Evolutionary conservation across 1,140 invertebrate genomes (phyloP).

Genomic region (Pectinophora gossypiella): DNA sequence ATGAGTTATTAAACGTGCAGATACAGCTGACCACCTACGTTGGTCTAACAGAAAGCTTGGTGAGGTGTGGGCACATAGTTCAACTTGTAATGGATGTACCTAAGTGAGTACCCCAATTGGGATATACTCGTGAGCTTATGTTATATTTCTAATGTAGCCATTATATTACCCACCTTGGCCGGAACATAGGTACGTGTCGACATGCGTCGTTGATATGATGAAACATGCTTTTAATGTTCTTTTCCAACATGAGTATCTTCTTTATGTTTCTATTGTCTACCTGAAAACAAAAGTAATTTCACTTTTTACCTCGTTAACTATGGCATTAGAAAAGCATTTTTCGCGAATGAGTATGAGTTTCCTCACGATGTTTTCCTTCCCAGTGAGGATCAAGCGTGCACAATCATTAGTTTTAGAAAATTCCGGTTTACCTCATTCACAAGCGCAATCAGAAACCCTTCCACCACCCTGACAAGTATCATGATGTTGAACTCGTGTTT

Average conservation of each 20-base stretch:
- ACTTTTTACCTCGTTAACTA: too few species aligned
- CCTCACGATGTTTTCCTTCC: too few species aligned
- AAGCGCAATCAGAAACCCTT: slow-evolving; percentile 58
- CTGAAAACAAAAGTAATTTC: slow-evolving; percentile 23
- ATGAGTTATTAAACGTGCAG: too few species aligned
- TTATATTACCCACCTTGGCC: slow-evolving; percentile 32
- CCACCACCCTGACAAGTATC: slow-evolving; percentile 51
- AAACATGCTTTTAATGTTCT: slow-evolving; percentile 43
- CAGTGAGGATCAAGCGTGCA: not conserved
- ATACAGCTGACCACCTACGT: too few species aligned
- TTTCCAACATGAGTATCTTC: slow-evolving; percentile 33
- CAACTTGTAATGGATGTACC: too few species aligned
- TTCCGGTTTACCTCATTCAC: slow-evolving; percentile 37
- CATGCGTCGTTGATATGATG: slow-evolving; percentile 29
- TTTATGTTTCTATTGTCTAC: slow-evolving; percentile 58
- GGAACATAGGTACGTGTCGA: slow-evolving; percentile 31
- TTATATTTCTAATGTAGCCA: too few species aligned
- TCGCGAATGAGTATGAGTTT: too few species aligned
- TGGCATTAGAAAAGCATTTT: not conserved
- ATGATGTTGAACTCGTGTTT: slow-evolving; percentile 47
- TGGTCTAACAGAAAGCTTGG: too few species aligned
- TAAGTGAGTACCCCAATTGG: too few species aligned
- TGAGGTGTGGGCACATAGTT: too few species aligned
- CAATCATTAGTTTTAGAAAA: not conserved
- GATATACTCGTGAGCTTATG: too few species aligned